Base-by-base conservation (phyloP, 2,888 invertebrate genomes). In the Oligia strigilis region DNA sequence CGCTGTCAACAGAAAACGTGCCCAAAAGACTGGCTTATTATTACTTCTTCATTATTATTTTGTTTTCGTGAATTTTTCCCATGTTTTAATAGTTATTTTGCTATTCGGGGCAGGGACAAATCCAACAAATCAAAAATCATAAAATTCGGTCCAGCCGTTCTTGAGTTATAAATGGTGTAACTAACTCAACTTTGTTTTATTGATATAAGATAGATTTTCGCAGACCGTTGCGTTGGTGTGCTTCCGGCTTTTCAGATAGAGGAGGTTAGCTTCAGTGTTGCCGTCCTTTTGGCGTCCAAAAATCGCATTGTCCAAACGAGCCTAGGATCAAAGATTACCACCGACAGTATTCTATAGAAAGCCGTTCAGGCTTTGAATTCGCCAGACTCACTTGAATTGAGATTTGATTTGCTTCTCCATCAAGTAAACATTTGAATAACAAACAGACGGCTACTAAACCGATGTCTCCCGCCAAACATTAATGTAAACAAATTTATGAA, bases 401-500 rank as follows among this genome's bases (percentile, higher is more conserved):
- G 65, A 62, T 58, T 62, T 76, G 62, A 70, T 73, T 84, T 52
- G 72, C 64, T 65, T 43, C 70, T 52, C 19, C 17, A 49, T 76
- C 17, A 65, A 58, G 62, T 64, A 75, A 77, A 55, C 14, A 81
- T 65, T 85, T 85, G 66, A 73, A 75, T 75, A 78, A 64, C 66
- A 84, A 75, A 84, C 29, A 70, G 29, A 72, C 40, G 36, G 13
- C 8, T 14, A 29, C 13, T 65, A 70, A 58, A 74, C 40, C 36
- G 23, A 72, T 36, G 36, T 46, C 72, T 72, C 9, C 46, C 46
- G 36, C 62, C 65, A 52, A 73, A 80, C 13, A 75, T 78, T 86
- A 84, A 85, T 84, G 83, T 81, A 87, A 85, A 76, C 75, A 77
- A 85, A 82, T 87, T 86, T 85, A 88, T 75, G 88, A 87, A 86